Base-by-base conservation (phyloP, 1,140 invertebrate genomes). In the Saccostrea echinata region DNA sequence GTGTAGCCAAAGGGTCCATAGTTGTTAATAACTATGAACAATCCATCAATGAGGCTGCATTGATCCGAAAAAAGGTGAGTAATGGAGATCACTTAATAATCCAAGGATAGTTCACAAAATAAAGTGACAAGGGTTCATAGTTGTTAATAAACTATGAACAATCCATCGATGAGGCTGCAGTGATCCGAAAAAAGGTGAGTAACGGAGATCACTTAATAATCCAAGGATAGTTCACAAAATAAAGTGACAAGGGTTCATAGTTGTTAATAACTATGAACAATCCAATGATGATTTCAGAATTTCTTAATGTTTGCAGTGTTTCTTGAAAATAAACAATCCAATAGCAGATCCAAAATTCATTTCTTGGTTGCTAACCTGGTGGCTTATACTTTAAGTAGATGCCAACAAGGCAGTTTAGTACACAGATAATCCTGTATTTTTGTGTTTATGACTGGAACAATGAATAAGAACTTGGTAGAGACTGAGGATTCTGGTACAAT, bases 191-290 rank as follows among this genome's bases (percentile, higher is more conserved):
- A 61, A 21, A 61, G 55, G 55, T 9, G 6, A 43, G 43, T 9
- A 43, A 43, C 43, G 9, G 4, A 43, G 43, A 43, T 43, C 43
- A 43, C 43, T 43, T 43, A 43, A 9, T 43, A 8, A 43, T 43
- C 43, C 43, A 6, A 6, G 43, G 43, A 9, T 43, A 3, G 43
- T 4, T 43, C 43, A 43, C 43, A 43, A 43, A 43, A 43, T 43
- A 43, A 43, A 43, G 9, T 43, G 43, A 43, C 43, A 43, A 43
- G 18, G 55, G 55, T 61, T 18, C 16, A 61, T 61, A 61, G 68
- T 76, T 76, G 30, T 76, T 76, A 1, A 30, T 76, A 76, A 76
- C 68, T 76, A 76, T 76, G 68, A 76, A 76, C 68, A 76, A 76
- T 76, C 68, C 68, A 76, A 76, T 27, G 27, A 76, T 76, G 12